Evolutionary conservation across 2,797 vertebrate species (phyloP).

Genomic region (Melanotaenia boesemani): DNA sequence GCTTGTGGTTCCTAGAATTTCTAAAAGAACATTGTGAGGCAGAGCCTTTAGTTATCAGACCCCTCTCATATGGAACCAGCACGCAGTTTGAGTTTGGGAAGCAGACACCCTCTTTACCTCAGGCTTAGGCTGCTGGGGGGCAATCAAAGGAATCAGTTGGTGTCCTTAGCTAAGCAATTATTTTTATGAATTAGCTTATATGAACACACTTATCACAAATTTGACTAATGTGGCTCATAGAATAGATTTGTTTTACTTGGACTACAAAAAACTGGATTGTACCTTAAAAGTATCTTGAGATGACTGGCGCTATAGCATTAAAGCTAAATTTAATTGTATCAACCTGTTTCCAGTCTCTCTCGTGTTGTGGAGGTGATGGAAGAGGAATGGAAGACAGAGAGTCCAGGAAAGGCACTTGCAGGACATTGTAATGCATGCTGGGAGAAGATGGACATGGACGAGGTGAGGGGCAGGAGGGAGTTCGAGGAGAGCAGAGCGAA

Average conservation of each 20-base stretch:
- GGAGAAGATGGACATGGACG: conserved; percentile 64
- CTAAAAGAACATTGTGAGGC: no score
- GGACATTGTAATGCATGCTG: conserved; percentile 56
- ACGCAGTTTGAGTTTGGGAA: no score
- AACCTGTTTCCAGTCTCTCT: conserved; percentile 91
- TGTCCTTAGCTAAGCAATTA: no score
- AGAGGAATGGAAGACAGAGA: conserved; percentile 73
- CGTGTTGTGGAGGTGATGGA: conserved; percentile 70
- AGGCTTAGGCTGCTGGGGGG: no score
- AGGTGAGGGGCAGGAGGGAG: conserved; percentile 66
- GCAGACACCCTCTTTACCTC: no score
- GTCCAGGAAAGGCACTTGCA: conserved; percentile 81
- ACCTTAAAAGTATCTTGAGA: background rate
- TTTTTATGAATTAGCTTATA: no score
- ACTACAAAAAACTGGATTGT: background rate
- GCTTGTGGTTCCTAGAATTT: no score
- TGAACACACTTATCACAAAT: no score
- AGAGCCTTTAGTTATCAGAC: no score
- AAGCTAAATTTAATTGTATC: background rate
- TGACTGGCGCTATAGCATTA: background rate
- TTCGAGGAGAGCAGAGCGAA: conserved; percentile 76
- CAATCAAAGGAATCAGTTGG: no score
- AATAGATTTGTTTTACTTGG: background rate
- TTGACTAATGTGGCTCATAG: background rate
- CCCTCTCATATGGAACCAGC: no score